Evolutionary conservation across 1,140 invertebrate genomes (phyloP).

Genomic region (Daktulosphaira vitifoliae): DNA sequence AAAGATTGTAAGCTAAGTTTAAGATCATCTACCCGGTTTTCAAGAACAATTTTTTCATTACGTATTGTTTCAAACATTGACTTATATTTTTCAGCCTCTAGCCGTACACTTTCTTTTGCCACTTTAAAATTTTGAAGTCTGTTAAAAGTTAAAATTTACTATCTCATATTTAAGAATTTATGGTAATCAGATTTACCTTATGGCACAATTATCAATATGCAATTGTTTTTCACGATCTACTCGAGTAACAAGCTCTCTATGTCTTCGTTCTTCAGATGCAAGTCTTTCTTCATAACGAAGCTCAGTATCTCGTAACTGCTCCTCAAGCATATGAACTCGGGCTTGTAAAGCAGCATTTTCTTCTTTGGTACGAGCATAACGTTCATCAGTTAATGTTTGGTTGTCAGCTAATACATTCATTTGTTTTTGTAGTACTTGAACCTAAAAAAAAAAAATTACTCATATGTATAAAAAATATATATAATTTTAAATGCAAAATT

Average conservation of each 20-base stretch:
- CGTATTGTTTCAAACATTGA: slow-evolving; percentile 51
- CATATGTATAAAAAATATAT: background rate
- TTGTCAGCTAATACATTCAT: slow-evolving; percentile 76
- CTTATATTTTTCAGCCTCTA: slow-evolving; percentile 57
- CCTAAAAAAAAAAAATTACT: slow-evolving; percentile 49
- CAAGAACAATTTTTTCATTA: slow-evolving; percentile 44
- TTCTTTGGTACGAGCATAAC: slow-evolving; percentile 74
- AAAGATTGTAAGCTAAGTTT: slow-evolving; percentile 49
- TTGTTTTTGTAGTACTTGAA: slow-evolving; percentile 83
- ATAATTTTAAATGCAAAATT: background rate
- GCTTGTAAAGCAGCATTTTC: slow-evolving; percentile 84
- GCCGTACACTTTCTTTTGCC: slow-evolving; percentile 64
- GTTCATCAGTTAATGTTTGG: slow-evolving; percentile 72
- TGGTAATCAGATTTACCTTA: slow-evolving; percentile 47
- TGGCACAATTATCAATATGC: slow-evolving; percentile 74
- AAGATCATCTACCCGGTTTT: slow-evolving; percentile 51
- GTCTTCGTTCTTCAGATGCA: slow-evolving; percentile 72
- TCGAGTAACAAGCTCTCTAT: slow-evolving; percentile 67
- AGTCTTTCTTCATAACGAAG: slow-evolving; percentile 73
- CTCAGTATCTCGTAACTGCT: slow-evolving; percentile 82
- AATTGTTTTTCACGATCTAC: slow-evolving; percentile 78
- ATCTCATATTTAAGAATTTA: background rate
- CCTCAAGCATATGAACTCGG: slow-evolving; percentile 79
- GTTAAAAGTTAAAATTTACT: background rate
- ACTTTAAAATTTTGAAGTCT: slow-evolving; percentile 68